A percentile compares a stretch with the other conserved stretches of the same genome.
Conservation (phyloP, 2,797 vertebrate species). For the Tauraco hartlaubi region DNA sequence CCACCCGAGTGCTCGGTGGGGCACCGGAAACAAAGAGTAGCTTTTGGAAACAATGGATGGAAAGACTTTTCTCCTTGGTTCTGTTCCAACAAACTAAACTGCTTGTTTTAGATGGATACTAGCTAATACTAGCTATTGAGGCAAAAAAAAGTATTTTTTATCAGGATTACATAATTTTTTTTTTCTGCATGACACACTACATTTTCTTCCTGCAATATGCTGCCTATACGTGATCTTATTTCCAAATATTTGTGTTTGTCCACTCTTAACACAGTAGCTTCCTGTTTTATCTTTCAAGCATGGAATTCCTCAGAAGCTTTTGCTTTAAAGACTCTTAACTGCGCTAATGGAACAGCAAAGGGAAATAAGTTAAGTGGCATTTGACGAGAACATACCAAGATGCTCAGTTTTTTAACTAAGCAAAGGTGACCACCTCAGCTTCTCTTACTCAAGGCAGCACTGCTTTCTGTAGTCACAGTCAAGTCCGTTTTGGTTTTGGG, state of each 20-base stretch:
- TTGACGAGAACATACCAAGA: neutral
- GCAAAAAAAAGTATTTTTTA: neutral
- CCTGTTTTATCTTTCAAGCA: slow-evolving; percentile 20
- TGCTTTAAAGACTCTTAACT: neutral
- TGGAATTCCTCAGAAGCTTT: slow-evolving; percentile 22
- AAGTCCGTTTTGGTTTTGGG: neutral
- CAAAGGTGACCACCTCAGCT: neutral
- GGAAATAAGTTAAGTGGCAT: neutral
- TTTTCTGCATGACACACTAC: neutral
- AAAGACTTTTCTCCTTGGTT: neutral
- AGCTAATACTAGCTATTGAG: neutral
- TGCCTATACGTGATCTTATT: neutral
- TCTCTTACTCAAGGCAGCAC: neutral
- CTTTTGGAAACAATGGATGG: neutral
- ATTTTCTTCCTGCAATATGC: neutral
- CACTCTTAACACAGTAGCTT: neutral
- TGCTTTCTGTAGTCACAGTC: neutral
- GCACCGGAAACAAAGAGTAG: neutral
- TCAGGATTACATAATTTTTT: neutral
- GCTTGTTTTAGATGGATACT: neutral
- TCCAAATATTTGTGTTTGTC: slow-evolving; percentile 11
- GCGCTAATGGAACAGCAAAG: neutral
- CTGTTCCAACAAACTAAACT: neutral
- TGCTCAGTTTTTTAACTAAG: neutral
- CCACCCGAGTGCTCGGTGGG: neutral